These are phyloP conservation scores for Etia nguti DNA, from an alignment of 2,113 vertebrate genomes.

Conservation along the genomic window DNA sequence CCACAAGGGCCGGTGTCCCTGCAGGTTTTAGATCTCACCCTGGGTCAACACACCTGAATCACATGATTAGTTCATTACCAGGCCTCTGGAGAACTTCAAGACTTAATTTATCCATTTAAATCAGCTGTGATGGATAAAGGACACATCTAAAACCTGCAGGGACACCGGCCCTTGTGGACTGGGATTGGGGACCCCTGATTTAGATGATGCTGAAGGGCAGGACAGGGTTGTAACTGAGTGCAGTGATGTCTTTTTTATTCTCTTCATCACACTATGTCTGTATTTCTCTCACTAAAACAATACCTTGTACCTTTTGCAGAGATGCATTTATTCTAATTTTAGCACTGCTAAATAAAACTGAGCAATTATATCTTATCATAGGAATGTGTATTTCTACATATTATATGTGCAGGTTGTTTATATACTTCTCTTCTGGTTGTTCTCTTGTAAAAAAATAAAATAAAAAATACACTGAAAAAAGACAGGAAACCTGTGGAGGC, in stretches of 20 bases:
- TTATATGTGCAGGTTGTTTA: background rate
- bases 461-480: background rate
- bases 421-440: background rate
- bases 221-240: conserved; percentile 2
- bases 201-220: background rate
- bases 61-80: too few relatives aligned
- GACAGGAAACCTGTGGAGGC: background rate
- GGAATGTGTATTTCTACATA: background rate
- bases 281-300: background rate
- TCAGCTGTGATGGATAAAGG: too few relatives aligned
- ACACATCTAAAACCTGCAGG: too few relatives aligned
- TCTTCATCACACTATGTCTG: background rate
- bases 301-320: background rate
- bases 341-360: background rate
- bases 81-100: too few relatives aligned
- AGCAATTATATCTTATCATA: background rate
- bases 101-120: too few relatives aligned
- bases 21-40: too few relatives aligned
- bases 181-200: too few relatives aligned
- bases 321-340: background rate
- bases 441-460: background rate
- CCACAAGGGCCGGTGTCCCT: too few relatives aligned
- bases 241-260: background rate
- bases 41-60: too few relatives aligned
- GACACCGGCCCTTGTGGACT: too few relatives aligned